Evolutionary conservation across 2,888 invertebrate species (phyloP), one percentile per base, ranked within the genome.

Genomic region (Ischnus inquisitorius): DNA sequence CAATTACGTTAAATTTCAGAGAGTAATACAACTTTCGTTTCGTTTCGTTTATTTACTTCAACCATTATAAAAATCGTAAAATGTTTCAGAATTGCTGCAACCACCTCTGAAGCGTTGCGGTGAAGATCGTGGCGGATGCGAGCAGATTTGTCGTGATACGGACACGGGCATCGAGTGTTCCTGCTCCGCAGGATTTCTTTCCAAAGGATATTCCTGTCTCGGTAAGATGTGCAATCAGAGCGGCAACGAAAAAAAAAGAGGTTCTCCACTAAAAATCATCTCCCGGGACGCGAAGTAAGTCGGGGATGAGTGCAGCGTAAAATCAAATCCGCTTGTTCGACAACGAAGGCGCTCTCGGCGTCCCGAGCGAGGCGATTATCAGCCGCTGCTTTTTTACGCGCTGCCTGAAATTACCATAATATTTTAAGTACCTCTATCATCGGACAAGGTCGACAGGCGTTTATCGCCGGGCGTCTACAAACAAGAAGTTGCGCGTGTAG

Each of bases 111-210:
- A 87, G 76, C 89, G 90, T 74, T 95, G 95, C 88, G 94, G 93
- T 6, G 85, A 91, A 28, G 93, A 94, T 82, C 92, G 92, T 54
- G 94, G 94, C 10, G 94, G 94, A 5, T 95, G 95, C 89, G 94
- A 94, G 65, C 95, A 95, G 60, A 94, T 93, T 60, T 95, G 95
- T 87, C 90, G 92, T 77, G 92, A 94, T 64, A 92, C 90, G 79
- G 91, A 90, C 76, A 89, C 87, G 80, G 94, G 90, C 84, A 90
- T 88, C 86, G 93, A 92, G 86, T 95, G 95, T 86, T 91, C 93
- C 22, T 95, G 95, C 88, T 92, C 93, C 82, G 91, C 93, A 72
- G 95, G 95, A 77, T 94, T 94, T 88, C 90, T 90, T 62, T 89
- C 91, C 46, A 92, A 94, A 78, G 92, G 92, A 80, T 90, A 89